Evolutionary conservation across 2,888 invertebrate species (phyloP), one percentile per base, ranked within the genome.

Genomic region (Scaptomyza polygonia): DNA sequence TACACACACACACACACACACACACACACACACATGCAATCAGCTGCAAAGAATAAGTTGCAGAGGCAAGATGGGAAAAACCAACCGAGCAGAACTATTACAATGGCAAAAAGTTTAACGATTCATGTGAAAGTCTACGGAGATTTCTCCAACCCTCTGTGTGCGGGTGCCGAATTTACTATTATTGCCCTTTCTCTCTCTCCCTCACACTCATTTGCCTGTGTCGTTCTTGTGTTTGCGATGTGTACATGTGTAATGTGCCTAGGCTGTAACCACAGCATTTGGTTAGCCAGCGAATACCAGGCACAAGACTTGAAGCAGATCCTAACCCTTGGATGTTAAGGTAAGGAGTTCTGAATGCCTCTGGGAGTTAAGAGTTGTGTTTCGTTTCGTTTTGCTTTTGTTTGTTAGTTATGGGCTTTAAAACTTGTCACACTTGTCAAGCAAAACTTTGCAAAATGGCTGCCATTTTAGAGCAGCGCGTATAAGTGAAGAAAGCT

Each of bases 61-160:
- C 16, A 16, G 39, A 16, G 16, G 39, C 9, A 16, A 16, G 16
- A 39, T 39, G 76, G 68, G 57, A 67, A 68, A 77, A 79, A 69
- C 70, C 85, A 85, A 71, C 87, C 82, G 70, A 82, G 85, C 82
- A 86, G 59, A 84, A 85, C 82, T 85, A 82, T 84, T 78, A 86
- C 86, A 86, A 86, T 80, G 66, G 72, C 76, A 85, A 79, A 86
- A 85, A 86, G 87, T 86, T 86, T 74, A 82, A 82, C 86, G 79
- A 86, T 78, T 84, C 86, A 79, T 84, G 75, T 72, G 79, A 74
- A 72, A 69, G 68, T 67, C 59, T 67, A 32, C 49, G 65, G 57
- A 42, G 52, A 40, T 7, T 32, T 25, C 44, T 44, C 9, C 29
- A 14, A 40, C 12, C 14, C 32, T 6, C 18, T 40, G 21, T 36